Evolutionary conservation across 2,888 invertebrate genomes (phyloP).

Genomic region (Epinotia demarniana): DNA sequence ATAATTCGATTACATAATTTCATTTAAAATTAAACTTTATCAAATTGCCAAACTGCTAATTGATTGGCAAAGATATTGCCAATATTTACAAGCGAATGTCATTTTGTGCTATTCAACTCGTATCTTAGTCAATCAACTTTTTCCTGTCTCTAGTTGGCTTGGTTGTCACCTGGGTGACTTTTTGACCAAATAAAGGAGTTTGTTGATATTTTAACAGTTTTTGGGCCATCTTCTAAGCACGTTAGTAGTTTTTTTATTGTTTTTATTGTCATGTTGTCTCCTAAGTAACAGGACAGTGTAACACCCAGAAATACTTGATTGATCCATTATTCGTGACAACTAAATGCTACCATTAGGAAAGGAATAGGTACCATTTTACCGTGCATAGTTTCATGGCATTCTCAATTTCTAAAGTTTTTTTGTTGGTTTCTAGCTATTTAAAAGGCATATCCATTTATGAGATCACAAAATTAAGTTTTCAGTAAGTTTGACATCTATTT

Average conservation of each 20-base stretch:
- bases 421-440: neutral
- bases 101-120: constrained; percentile 6
- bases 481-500: constrained; percentile 53
- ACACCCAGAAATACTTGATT: too few relatives aligned
- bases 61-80: neutral
- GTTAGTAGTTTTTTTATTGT: too few relatives aligned
- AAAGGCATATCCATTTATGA: constrained; percentile 15
- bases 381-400: constrained; percentile 1
- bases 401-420: neutral
- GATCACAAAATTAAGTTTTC: constrained; percentile 34
- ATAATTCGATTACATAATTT: neutral
- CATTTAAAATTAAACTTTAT: neutral
- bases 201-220: too few relatives aligned
- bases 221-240: too few relatives aligned
- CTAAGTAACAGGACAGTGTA: too few relatives aligned
- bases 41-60: neutral
- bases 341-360: constrained; percentile 41
- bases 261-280: too few relatives aligned
- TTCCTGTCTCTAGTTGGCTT: too few relatives aligned
- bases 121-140: too few relatives aligned
- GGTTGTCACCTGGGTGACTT: too few relatives aligned
- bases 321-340: neutral
- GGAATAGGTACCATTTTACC: constrained; percentile 15
- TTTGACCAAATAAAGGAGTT: too few relatives aligned
- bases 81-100: neutral